Percentiles rank a stretch among this genome's conserved stretches.
phyloP scores from a whole-genome alignment of 2,797 vertebrate species.

The Cottoperca gobio region DNA sequence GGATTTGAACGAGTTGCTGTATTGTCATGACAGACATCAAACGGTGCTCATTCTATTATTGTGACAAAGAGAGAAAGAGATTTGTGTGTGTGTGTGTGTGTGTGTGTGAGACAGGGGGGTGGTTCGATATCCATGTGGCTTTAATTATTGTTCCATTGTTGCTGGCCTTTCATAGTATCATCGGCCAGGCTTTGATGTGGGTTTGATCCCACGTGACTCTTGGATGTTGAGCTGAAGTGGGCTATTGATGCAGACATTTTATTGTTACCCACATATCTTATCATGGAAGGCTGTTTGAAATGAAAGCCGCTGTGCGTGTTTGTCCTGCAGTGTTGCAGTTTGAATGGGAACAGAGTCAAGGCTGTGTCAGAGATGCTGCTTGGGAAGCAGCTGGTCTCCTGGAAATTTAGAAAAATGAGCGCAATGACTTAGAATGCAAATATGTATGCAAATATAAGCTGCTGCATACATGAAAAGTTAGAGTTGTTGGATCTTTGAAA shows the following conservation, averaged over 20 bases:
- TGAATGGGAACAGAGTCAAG: slow-evolving; percentile 45
- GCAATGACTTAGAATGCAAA: slow-evolving; percentile 40
- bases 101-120: slow-evolving; percentile 1
- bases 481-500: slow-evolving; percentile 16
- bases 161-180: slow-evolving; percentile 56
- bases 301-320: slow-evolving; percentile 41
- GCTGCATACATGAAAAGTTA: slow-evolving; percentile 6
- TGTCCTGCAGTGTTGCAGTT: slow-evolving; percentile 44
- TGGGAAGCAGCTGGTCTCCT: slow-evolving; percentile 44
- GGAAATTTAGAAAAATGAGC: slow-evolving; percentile 48
- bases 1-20: slow-evolving; percentile 28
- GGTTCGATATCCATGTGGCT: slow-evolving; percentile 68
- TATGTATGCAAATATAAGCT: slow-evolving; percentile 36
- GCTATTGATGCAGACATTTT: slow-evolving; percentile 69
- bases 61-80: slow-evolving; percentile 43
- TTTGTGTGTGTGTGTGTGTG: slow-evolving; percentile 13
- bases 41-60: slow-evolving; percentile 52
- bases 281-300: slow-evolving; percentile 62
- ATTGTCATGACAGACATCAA: slow-evolving; percentile 72
- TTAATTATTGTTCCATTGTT: slow-evolving; percentile 78
- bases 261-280: slow-evolving; percentile 68
- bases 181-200: slow-evolving; percentile 78
- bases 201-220: slow-evolving; percentile 76
- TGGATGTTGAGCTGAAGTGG: slow-evolving; percentile 71
- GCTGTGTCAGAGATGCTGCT: slow-evolving; percentile 37